Evolutionary conservation across 1,140 invertebrate species (phyloP).

Genomic region (Olivierus martensii): DNA sequence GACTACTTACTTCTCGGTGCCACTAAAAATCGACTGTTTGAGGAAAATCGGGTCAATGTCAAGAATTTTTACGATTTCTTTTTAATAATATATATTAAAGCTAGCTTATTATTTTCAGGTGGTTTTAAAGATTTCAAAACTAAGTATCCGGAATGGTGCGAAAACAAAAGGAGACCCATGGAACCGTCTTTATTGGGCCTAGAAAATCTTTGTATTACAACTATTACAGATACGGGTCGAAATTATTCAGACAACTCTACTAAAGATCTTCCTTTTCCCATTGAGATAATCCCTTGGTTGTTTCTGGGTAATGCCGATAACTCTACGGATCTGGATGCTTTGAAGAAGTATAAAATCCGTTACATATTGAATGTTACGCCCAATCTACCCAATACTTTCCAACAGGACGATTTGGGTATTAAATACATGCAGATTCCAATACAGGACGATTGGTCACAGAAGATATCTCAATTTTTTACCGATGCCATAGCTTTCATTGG

Average conservation of each 20-base stretch:
- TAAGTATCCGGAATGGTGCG: slow-evolving; percentile 79
- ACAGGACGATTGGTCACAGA: slow-evolving; percentile 37
- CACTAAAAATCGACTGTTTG: neutral
- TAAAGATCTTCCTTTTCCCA: slow-evolving; percentile 50
- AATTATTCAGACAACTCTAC: slow-evolving; percentile 14
- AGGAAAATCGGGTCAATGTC: neutral
- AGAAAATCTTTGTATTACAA: slow-evolving; percentile 30
- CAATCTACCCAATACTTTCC: slow-evolving; percentile 56
- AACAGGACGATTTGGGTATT: slow-evolving; percentile 45
- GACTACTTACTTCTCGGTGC: neutral
- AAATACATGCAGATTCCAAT: slow-evolving; percentile 40
- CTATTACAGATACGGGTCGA: slow-evolving; percentile 17
- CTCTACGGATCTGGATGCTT: slow-evolving; percentile 55
- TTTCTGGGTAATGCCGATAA: slow-evolving; percentile 75
- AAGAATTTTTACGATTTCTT: no score
- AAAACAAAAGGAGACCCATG: slow-evolving; percentile 35
- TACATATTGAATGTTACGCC: slow-evolving; percentile 71
- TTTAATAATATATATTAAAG: no score
- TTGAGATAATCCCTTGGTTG: slow-evolving; percentile 76
- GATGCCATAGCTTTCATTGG: slow-evolving; percentile 34
- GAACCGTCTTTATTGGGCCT: slow-evolving; percentile 29
- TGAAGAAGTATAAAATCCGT: slow-evolving; percentile 48
- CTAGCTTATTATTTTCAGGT: slow-evolving; percentile 59
- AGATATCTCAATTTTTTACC: slow-evolving; percentile 34
- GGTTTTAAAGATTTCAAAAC: slow-evolving; percentile 66